Percentiles rank a stretch among this genome's conserved stretches.
phyloP scores from a whole-genome alignment of 1,140 invertebrate species.

The Maconellicoccus hirsutus region DNA sequence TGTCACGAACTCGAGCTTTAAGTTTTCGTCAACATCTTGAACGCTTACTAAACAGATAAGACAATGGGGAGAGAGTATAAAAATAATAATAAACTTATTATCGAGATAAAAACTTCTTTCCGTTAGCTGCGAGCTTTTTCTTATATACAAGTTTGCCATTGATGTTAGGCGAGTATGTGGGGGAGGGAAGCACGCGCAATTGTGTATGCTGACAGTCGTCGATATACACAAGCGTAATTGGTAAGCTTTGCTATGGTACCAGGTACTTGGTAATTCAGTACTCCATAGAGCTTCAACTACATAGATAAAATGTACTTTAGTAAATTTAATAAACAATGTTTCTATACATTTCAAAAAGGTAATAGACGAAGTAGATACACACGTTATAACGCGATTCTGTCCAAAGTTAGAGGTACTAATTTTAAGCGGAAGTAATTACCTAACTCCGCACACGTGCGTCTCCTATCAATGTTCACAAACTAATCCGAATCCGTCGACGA shows the following conservation, averaged over 20 bases:
- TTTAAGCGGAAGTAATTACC: constrained; percentile 32
- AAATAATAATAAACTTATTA: neutral
- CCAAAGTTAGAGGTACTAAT: constrained; percentile 30
- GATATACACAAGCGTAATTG: too few species aligned
- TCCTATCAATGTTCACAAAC: neutral
- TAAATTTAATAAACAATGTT: neutral
- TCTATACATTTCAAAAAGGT: constrained; percentile 28
- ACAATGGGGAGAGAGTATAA: too few species aligned
- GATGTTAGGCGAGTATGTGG: too few species aligned
- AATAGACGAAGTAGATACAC: constrained; percentile 33
- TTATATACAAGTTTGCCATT: neutral
- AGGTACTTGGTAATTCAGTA: too few species aligned
- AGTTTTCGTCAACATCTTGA: too few species aligned
- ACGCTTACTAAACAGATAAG: too few species aligned
- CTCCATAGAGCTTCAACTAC: neutral
- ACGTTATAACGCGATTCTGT: constrained; percentile 30
- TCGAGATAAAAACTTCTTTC: neutral
- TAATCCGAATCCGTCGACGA: neutral
- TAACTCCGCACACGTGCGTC: constrained; percentile 24
- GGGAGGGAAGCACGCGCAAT: too few species aligned
- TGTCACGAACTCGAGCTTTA: too few species aligned
- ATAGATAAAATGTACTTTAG: neutral
- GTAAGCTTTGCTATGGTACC: too few species aligned
- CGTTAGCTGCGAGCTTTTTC: neutral
- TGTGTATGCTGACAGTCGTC: too few species aligned